Evolutionary conservation across 2,113 vertebrate species (phyloP).

Genomic region (Tachycineta bicolor): DNA sequence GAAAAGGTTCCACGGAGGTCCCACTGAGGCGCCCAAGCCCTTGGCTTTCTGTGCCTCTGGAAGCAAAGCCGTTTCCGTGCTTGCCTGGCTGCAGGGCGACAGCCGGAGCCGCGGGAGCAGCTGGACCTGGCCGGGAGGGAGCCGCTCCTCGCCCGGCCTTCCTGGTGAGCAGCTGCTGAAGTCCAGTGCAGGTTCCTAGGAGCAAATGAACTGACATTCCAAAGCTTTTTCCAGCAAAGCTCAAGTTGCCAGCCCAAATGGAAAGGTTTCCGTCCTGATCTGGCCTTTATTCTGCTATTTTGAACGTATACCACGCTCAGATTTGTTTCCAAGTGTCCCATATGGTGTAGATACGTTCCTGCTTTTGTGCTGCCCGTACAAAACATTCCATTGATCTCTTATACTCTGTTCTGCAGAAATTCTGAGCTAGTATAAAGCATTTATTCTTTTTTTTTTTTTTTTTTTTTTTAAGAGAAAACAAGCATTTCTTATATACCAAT

Average conservation of each 20-base stretch:
- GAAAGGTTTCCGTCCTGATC: conserved; percentile 25
- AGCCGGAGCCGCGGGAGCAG: background rate
- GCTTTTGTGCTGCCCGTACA: background rate
- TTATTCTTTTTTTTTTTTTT: background rate
- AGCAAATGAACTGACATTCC: conserved; percentile 45
- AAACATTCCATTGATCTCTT: background rate
- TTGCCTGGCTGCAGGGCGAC: background rate
- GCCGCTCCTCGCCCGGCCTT: background rate
- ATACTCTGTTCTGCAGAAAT: background rate
- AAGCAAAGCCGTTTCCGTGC: fast-evolving
- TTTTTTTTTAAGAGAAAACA: background rate
- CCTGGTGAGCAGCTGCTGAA: conserved; percentile 45
- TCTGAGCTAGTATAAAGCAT: background rate
- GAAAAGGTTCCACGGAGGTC: fast-evolving
- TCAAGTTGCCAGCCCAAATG: conserved; percentile 51
- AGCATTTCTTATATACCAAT: background rate
- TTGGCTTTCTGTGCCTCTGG: background rate
- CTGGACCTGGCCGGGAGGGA: conserved; percentile 7
- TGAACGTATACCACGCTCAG: background rate
- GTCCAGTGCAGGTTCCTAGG: background rate
- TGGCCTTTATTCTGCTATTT: conserved; percentile 5
- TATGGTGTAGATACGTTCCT: background rate
- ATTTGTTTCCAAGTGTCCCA: conserved; percentile 38
- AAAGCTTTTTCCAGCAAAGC: conserved; percentile 25
- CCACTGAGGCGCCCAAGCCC: fast-evolving